A percentile compares a stretch with the other conserved stretches of the same genome.
Conservation (phyloP, 2,888 invertebrate species). For the Epinotia demarniana region DNA sequence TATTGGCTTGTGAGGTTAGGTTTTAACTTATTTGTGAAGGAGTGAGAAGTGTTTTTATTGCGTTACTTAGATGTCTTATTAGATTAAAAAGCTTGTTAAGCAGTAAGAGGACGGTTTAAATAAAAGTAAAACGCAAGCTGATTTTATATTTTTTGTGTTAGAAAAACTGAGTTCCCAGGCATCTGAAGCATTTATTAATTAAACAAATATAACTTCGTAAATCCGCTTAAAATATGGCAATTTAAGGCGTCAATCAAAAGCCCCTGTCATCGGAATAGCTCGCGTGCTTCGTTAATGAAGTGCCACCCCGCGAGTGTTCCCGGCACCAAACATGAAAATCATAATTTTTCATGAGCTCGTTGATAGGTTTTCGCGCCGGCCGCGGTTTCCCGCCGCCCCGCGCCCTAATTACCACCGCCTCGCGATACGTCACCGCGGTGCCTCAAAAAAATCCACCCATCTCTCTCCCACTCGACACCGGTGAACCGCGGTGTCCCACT, state of each 20-base stretch:
- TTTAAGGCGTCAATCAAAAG: slow-evolving; percentile 61
- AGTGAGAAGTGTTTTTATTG: neutral
- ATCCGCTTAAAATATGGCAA: slow-evolving; percentile 51
- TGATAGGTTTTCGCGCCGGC: slow-evolving; percentile 82
- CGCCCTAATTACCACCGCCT: slow-evolving; percentile 82
- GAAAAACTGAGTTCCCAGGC: neutral
- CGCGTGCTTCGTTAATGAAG: slow-evolving; percentile 71
- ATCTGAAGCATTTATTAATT: slow-evolving; percentile 47
- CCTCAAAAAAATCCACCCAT: slow-evolving; percentile 83
- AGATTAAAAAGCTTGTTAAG: neutral
- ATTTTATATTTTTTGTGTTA: neutral
- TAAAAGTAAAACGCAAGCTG: neutral
- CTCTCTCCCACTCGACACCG: slow-evolving; percentile 69
- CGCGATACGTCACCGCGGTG: slow-evolving; percentile 82
- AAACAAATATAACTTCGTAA: slow-evolving; percentile 40
- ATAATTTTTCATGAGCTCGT: slow-evolving; percentile 84
- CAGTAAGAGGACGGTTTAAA: neutral
- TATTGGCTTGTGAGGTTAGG: neutral
- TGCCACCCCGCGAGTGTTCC: slow-evolving; percentile 66
- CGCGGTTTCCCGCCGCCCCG: slow-evolving; percentile 84
- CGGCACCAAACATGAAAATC: slow-evolving; percentile 77
- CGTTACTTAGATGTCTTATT: neutral
- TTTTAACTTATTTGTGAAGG: slow-evolving; percentile 1
- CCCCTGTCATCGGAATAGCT: slow-evolving; percentile 65
- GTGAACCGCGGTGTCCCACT: slow-evolving; percentile 69